Evolutionary conservation across 2,113 vertebrate genomes (phyloP), one percentile per base, ranked within the genome.

Genomic region (Sialia sialis): DNA sequence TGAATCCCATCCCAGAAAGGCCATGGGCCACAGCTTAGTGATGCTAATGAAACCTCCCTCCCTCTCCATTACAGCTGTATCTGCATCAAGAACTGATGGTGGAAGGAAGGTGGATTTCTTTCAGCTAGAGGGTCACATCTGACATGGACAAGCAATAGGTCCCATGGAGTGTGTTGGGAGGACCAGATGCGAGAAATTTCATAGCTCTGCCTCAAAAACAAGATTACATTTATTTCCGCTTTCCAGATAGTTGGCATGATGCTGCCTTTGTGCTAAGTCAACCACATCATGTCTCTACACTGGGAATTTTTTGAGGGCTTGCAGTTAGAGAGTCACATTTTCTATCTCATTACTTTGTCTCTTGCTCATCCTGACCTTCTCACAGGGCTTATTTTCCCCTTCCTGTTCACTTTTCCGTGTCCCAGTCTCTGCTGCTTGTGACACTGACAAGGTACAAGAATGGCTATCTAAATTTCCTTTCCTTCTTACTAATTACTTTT

Each of bases 341-440:
- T 84, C 90, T 88, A 8, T 77, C 66, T 91, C 60, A 70, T 89
- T 84, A 70, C 36, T 76, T 80, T 74, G 21, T 80, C 34, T 88
- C 34, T 77, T 74, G 26, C 46, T 85, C 27, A 73, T 76, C 46
- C 55, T 39, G 46, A 91, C 58, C 70, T 87, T 91, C 62, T 91
- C 81, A 62, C 7, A 43, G 64, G 29, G 8, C 17, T 89, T 87
- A 59, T 79, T 87, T 84, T 84, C 44, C 41, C 36, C 17, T 87
- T 87, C 32, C 34, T 94, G 41, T 34, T 91, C 66, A 62, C 46
- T 93, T 79, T 91, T 73, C 36, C 0, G 0, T 55, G 34, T 46
- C 41, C 4, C 19, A 2, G 16, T 87, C 49, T 58, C 70, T 69
- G 63, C n/a, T 58, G n/a, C 29, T 83, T 66, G 49, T 41, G 16